Base-by-base conservation (phyloP, 2,888 invertebrate genomes). In the Scaptomyza caliginosa region DNA sequence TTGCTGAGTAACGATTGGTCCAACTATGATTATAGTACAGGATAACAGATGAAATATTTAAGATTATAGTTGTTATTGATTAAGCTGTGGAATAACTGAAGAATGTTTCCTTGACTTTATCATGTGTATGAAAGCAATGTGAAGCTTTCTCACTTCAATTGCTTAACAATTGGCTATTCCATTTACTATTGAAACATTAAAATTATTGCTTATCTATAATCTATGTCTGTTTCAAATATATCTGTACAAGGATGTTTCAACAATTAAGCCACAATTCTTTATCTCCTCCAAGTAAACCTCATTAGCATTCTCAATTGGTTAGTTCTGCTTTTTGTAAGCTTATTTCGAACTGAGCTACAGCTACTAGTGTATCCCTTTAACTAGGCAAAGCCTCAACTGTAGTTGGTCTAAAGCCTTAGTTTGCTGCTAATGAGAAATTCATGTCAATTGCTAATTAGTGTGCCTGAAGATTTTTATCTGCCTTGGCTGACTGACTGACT, bases 361-460 rank as follows among this genome's bases (percentile, higher is more conserved):
- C 67, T 62, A 59, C 50, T 50, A 30, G 30, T 21, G 46, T 49
- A 51, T 21, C 39, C 13, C 10, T 13, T 34, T 30, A 60, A 54
- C 56, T 63, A 54, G 77, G 55, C 74, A 66, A 19, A 38, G 48
- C 42, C 49, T 13, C 10, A 63, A 58, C 74, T 71, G 63, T 67
- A 75, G 81, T 74, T 80, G 50, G 13, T 34, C 34, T 8, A 34
- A 67, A 73, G 74, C 84, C 70, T 74, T 70, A 78, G 73, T 74
- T 74, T 73, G 74, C 73, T 58, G 83, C 87, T 88, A 88, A 88
- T 88, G 88, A 88, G 88, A 88, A 88, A 88, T 88, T 88, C 85
- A 88, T 88, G 88, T 88, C 88, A 88, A 88, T 88, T 86, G 88
- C 86, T 88, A 88, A 88, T 88, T 88, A 88, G 86, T 85, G 71